Evolutionary conservation across 2,888 invertebrate genomes (phyloP), one percentile per base, ranked within the genome.

Genomic region (Gari tellinella): DNA sequence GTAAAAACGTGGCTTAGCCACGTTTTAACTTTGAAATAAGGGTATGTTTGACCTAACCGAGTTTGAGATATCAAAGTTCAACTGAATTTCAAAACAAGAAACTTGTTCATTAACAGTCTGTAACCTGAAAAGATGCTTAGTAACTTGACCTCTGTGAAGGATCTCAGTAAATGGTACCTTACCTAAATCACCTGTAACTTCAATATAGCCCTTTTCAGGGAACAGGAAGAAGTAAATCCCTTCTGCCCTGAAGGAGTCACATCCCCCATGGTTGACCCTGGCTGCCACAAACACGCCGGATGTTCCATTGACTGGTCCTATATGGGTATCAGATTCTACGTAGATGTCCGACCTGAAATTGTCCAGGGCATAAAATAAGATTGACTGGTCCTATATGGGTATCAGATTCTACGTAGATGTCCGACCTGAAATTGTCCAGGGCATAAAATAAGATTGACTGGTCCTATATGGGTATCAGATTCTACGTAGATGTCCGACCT

Each of bases 191-290:
- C 80, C 81, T 17, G 89, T 62, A 7, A 90, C 70, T 5, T 70
- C 61, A 51, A 77, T 86, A 3, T 45, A 64, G n/a, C 82, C 74
- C 2, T 72, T 46, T n/a, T 60, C 46, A 2, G 89, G 89, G 65
- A 84, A 86, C 15, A 91, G 49, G 64, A 83, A 88, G 79, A 90
- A 86, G 78, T 86, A 92, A 17, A 91, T 62, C 12, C 91, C 92
- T 21, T 81, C 77, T 2, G 91, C 83, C 10, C 64, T 57, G 63
- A 83, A 86, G 4, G 88, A 77, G 5, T 70, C 56, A 67, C 92
- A 92, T 8, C 91, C 91, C 14, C 89, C 89, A 48, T 87, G 73
- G 72, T 87, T 79, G 3, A 91, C 84, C 21, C 89, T 72, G 5
- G 84, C 87, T 4, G 89, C 92, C 14, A 92, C 56, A 72, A 88